These are phyloP conservation scores for Eucriotettix oculatus DNA, from an alignment of 2,888 invertebrate species.

Conservation along the genomic window DNA sequence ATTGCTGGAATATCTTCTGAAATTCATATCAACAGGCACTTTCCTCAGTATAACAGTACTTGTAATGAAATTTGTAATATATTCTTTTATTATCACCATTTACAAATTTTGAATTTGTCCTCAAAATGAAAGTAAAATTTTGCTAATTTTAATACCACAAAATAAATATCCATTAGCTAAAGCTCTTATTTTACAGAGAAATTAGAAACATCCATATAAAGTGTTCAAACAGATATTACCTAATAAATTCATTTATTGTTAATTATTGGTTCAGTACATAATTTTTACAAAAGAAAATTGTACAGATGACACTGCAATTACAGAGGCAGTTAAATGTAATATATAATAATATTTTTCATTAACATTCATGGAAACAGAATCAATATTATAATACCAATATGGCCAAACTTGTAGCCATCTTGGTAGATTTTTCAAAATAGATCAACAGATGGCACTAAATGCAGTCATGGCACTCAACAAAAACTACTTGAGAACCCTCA, in stretches of 20 bases:
- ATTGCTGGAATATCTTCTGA: too few species aligned
- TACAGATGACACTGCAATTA: slow-evolving; percentile 13
- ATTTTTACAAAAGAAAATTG: slow-evolving; percentile 14
- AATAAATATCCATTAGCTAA: too few species aligned
- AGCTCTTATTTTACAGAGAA: too few species aligned
- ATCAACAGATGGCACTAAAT: slow-evolving; percentile 11
- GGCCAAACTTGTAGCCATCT: slow-evolving; percentile 8
- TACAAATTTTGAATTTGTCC: too few species aligned
- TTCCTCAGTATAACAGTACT: too few species aligned
- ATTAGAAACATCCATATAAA: too few species aligned
- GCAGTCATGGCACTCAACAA: slow-evolving; percentile 10
- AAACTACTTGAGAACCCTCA: slow-evolving; percentile 6
- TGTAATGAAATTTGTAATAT: too few species aligned
- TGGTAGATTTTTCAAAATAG: slow-evolving; percentile 11
- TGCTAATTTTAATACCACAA: too few species aligned
- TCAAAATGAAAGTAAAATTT: too few species aligned
- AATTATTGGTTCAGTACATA: slow-evolving; percentile 14
- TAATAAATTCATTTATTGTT: slow-evolving; percentile 13
- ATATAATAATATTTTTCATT: slow-evolving; percentile 9
- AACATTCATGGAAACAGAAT: slow-evolving; percentile 12
- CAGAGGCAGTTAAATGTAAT: slow-evolving; percentile 12
- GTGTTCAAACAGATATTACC: too few species aligned
- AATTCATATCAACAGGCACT: too few species aligned
- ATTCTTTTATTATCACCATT: too few species aligned
- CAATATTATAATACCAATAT: slow-evolving; percentile 4